Conservation (phyloP, 1,140 invertebrate genomes). For the Polypedilum pembai region DNA sequence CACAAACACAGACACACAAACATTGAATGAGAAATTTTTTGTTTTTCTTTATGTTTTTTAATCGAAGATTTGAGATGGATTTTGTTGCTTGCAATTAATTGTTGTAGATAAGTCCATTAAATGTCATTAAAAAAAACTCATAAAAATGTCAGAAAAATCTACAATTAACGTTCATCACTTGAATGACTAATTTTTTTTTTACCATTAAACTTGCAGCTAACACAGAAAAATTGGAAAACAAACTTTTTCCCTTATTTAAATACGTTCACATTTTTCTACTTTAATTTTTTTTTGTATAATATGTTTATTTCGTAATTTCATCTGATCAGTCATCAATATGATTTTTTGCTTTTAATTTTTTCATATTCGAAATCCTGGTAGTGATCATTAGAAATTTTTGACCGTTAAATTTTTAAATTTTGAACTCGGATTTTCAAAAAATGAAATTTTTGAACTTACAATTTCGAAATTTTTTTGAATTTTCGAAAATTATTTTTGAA, state of each 20-base stretch:
- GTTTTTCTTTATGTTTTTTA: too few relatives aligned
- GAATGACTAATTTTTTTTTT: background rate
- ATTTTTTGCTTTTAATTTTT: background rate
- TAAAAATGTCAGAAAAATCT: background rate
- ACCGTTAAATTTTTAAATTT: too few relatives aligned
- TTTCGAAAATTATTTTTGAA: too few relatives aligned
- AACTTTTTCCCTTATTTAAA: background rate
- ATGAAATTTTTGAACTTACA: too few relatives aligned
- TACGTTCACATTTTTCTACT: background rate
- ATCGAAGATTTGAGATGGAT: too few relatives aligned
- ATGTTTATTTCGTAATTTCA: background rate
- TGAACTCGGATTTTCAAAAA: too few relatives aligned
- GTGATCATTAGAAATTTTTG: too few relatives aligned
- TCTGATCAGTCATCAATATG: background rate
- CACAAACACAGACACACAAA: too few relatives aligned
- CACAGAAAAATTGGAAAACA: slow-evolving; percentile 18
- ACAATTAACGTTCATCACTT: too few relatives aligned
- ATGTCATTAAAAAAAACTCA: background rate
- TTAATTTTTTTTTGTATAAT: background rate
- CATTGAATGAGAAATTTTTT: too few relatives aligned
- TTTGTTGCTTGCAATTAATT: background rate
- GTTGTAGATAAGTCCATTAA: background rate
- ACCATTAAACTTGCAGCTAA: background rate
- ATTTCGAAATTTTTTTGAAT: too few relatives aligned
- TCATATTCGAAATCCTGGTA: too few relatives aligned